Conservation (phyloP, 2,888 invertebrate genomes). For the Thereva unica region DNA sequence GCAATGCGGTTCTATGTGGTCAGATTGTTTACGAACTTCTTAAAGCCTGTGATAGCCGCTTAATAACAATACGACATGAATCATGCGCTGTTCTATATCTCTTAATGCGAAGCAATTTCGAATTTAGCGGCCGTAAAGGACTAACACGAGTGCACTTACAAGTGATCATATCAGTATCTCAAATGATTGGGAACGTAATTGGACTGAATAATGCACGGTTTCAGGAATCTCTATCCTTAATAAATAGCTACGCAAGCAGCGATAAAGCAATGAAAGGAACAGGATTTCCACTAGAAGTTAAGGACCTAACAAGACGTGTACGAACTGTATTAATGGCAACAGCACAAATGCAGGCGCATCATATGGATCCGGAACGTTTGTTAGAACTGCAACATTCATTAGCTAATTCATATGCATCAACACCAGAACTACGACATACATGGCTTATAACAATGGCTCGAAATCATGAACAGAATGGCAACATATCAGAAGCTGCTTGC, state of each 20-base stretch:
- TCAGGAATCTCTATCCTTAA: constrained; percentile 89
- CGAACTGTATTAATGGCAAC: constrained; percentile 94
- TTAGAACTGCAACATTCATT: constrained; percentile 89
- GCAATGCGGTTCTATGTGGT: constrained; percentile 80
- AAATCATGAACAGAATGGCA: constrained; percentile 79
- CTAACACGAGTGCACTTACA: constrained; percentile 89
- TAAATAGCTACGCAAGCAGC: constrained; percentile 90
- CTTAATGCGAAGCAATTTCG: constrained; percentile 92
- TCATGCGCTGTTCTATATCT: constrained; percentile 90
- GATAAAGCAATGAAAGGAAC: constrained; percentile 95
- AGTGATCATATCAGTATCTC: constrained; percentile 94
- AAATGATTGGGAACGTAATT: constrained; percentile 88
- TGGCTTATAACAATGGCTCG: constrained; percentile 95
- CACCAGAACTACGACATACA: constrained; percentile 90
- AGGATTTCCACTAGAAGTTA: constrained; percentile 87
- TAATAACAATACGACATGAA: constrained; percentile 83
- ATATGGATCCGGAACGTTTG: constrained; percentile 89
- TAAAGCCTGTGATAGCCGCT: constrained; percentile 83
- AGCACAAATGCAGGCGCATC: constrained; percentile 86
- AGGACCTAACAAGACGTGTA: constrained; percentile 90
- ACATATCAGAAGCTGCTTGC: constrained; percentile 93
- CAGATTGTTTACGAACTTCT: constrained; percentile 79
- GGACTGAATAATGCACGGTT: constrained; percentile 91
- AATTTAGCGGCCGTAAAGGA: constrained; percentile 80
- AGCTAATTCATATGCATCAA: constrained; percentile 91